These are phyloP conservation scores for Tethya wilhelma DNA, from an alignment of 37 sponge, comb jelly and placozoan genomes.

Conservation along the genomic window DNA sequence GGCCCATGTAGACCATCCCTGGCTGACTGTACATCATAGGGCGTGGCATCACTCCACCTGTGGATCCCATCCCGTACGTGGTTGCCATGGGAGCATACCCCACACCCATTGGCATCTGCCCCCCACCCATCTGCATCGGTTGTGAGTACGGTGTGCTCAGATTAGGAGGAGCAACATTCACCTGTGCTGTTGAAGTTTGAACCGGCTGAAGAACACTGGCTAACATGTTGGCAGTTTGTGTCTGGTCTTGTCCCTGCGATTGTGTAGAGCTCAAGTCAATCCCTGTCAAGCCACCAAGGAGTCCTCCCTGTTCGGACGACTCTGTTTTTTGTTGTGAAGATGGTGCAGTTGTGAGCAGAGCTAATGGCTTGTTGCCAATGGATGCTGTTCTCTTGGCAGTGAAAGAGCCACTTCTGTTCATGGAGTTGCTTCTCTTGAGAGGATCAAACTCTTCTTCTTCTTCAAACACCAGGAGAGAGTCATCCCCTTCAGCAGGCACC, in stretches of 20 bases:
- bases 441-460: slow-evolving; percentile 47
- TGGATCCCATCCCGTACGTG: neutral
- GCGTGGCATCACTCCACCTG: slow-evolving; percentile 2
- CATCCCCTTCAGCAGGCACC: neutral
- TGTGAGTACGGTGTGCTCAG: no score
- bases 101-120: neutral
- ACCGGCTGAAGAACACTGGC: neutral
- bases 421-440: slow-evolving; percentile 22
- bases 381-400: neutral
- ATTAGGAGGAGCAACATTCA: no score
- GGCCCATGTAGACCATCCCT: slow-evolving; percentile 19
- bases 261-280: no score
- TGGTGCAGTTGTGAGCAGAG: neutral
- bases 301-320: no score
- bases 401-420: slow-evolving; percentile 8
- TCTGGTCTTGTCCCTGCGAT: neutral
- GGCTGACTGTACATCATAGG: neutral
- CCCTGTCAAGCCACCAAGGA: no score
- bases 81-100: neutral
- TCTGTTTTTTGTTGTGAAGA: no score
- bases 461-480: slow-evolving; percentile 46
- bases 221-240: neutral
- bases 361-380: neutral
- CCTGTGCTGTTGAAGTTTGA: neutral
- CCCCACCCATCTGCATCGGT: neutral